Evolutionary conservation across 30 jellyfish, hydroid and myxozoan genomes (phyloP).

Genomic region (Aurelia coerulea): DNA sequence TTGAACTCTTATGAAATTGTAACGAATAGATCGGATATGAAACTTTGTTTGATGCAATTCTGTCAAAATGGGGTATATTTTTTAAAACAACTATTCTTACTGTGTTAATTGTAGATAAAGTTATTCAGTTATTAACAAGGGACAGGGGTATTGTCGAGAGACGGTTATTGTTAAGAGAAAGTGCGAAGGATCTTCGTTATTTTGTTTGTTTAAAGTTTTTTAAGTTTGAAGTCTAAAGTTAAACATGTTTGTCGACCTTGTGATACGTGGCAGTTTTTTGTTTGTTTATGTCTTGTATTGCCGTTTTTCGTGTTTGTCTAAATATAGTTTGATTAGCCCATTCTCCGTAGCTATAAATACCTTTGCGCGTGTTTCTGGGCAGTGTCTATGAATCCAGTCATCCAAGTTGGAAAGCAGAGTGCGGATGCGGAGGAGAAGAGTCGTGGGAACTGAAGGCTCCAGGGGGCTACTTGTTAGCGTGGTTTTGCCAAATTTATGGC

Average conservation of each 20-base stretch:
- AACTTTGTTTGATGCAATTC: too few relatives aligned
- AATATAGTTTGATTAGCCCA: not conserved
- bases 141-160: not conserved
- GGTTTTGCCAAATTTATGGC: not conserved
- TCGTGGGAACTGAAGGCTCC: not conserved
- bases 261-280: not conserved
- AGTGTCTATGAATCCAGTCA: not conserved
- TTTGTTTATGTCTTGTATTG: not conserved
- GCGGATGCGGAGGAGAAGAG: not conserved
- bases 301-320: not conserved
- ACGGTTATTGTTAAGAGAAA: not conserved
- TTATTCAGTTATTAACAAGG: too few relatives aligned
- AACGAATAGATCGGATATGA: too few relatives aligned
- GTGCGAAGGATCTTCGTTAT: not conserved
- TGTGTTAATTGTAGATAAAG: not conserved
- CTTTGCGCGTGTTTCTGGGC: too few relatives aligned
- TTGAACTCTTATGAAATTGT: too few relatives aligned
- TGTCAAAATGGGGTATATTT: too few relatives aligned
- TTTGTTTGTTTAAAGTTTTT: too few relatives aligned
- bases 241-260: not conserved
- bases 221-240: not conserved
- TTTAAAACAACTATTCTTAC: not conserved
- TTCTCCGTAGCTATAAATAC: not conserved
- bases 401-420: not conserved
- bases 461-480: too few relatives aligned